Conservation (phyloP, 1,140 invertebrate genomes). For the Pachyrhynchus sulphureomaculatus region DNA sequence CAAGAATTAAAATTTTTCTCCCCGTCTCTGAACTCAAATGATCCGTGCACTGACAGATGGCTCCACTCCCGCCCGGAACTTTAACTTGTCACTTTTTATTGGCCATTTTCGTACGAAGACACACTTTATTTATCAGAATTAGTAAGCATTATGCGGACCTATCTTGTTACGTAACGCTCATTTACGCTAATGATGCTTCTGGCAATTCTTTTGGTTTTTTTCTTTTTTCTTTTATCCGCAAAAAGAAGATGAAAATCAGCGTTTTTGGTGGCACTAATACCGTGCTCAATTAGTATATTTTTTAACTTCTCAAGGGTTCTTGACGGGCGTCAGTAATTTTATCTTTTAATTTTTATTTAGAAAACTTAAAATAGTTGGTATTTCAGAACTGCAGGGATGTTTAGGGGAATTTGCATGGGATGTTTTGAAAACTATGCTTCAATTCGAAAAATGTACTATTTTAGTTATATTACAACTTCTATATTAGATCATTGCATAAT, state of each 20-base stretch:
- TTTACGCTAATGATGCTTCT: slow-evolving; percentile 25
- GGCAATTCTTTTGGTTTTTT: slow-evolving; percentile 21
- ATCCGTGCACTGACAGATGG: slow-evolving; percentile 5
- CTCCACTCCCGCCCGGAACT: slow-evolving; percentile 6
- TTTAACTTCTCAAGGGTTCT: neutral
- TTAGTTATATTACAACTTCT: too few relatives aligned
- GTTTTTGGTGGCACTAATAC: slow-evolving; percentile 19
- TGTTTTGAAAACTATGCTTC: too few relatives aligned
- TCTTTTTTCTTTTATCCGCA: slow-evolving; percentile 13
- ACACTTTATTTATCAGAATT: slow-evolving; percentile 33
- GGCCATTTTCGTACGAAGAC: slow-evolving; percentile 15
- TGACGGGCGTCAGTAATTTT: too few relatives aligned
- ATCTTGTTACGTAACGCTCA: slow-evolving; percentile 30
- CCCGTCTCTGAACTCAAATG: neutral
- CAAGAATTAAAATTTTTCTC: too few relatives aligned
- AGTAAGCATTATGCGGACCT: slow-evolving; percentile 26
- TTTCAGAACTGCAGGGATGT: too few relatives aligned
- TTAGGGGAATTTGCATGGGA: too few relatives aligned
- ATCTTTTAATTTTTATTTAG: too few relatives aligned
- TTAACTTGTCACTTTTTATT: slow-evolving; percentile 28
- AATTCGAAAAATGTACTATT: too few relatives aligned
- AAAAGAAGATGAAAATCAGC: slow-evolving; percentile 20
- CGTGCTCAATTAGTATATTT: slow-evolving; percentile 21
- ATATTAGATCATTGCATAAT: too few relatives aligned
- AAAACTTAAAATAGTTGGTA: too few relatives aligned